Conservation (phyloP, 2,797 vertebrate genomes). For the Gouania willdenowi region DNA sequence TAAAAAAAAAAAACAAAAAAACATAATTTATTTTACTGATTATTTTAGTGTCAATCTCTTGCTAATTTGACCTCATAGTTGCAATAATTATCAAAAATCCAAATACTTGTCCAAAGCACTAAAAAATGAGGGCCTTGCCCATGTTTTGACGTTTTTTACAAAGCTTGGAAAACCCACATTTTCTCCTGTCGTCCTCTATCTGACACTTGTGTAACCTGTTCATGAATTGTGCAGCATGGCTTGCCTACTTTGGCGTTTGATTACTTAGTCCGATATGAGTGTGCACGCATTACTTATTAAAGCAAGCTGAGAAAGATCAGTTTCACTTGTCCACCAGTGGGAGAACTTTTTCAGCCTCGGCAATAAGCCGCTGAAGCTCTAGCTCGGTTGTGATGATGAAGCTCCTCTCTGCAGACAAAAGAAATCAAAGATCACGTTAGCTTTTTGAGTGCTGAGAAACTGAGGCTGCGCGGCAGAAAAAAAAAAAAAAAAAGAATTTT, state of each 20-base stretch:
- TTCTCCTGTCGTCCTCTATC: slow-evolving; percentile 27
- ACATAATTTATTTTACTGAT: too few species aligned
- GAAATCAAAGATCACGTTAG: slow-evolving; percentile 56
- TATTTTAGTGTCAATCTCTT: not conserved
- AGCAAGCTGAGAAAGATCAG: slow-evolving; percentile 61
- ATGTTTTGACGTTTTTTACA: too few species aligned
- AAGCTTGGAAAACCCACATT: not conserved
- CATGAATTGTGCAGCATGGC: slow-evolving; percentile 76
- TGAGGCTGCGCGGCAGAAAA: slow-evolving; percentile 7
- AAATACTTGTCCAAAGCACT: too few species aligned
- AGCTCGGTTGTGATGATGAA: slow-evolving; percentile 32
- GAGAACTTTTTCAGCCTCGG: slow-evolving; percentile 39
- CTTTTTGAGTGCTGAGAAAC: slow-evolving; percentile 16
- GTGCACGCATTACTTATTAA: slow-evolving; percentile 82
- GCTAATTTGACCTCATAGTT: too few species aligned
- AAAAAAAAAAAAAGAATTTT: slow-evolving; percentile 42
- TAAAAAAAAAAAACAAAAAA: too few species aligned
- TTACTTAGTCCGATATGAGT: slow-evolving; percentile 76
- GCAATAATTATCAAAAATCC: too few species aligned
- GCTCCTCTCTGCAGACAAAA: slow-evolving; percentile 31
- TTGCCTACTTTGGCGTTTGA: slow-evolving; percentile 76
- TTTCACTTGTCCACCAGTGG: slow-evolving; percentile 72
- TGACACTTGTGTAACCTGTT: slow-evolving; percentile 69
- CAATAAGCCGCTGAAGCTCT: slow-evolving; percentile 27
- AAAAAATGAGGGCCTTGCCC: too few species aligned